These are phyloP conservation scores for Scalopus aquaticus DNA, from an alignment of 2,113 vertebrate genomes.

Conservation along the genomic window DNA sequence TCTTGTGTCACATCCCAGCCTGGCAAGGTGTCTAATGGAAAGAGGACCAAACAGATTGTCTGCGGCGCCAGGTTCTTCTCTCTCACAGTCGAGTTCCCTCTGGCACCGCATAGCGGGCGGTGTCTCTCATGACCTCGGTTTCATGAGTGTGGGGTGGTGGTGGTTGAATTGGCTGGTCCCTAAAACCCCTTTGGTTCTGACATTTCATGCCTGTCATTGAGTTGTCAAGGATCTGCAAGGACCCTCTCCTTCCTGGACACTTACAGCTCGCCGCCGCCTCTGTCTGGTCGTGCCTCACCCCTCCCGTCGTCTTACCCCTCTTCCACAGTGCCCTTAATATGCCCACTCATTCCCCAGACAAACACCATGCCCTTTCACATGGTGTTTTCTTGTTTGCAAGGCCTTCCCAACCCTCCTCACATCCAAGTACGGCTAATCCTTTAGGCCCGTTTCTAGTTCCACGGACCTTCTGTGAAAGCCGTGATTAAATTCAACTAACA, in stretches of 20 bases:
- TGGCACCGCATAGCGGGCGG: background rate
- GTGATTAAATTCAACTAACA: constrained; percentile 26
- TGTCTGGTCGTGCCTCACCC: background rate
- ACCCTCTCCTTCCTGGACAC: background rate
- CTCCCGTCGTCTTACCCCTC: background rate
- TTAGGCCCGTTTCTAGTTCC: background rate
- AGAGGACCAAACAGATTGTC: background rate
- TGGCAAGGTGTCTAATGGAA: background rate
- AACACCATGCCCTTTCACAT: background rate
- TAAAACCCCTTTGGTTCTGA: background rate
- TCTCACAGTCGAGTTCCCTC: background rate
- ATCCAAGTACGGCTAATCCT: background rate
- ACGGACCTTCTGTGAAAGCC: background rate
- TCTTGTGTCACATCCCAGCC: background rate
- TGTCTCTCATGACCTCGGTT: background rate
- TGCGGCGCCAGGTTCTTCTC: background rate
- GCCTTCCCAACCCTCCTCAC: background rate
- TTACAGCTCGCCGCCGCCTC: background rate
- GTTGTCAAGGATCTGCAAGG: background rate
- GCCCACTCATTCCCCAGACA: background rate
- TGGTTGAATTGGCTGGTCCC: background rate
- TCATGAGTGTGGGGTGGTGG: background rate
- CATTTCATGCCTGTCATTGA: background rate
- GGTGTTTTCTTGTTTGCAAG: background rate
- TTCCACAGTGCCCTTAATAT: background rate